Base-by-base conservation (phyloP, 2,797 vertebrate genomes). In the Octomys mimax region DNA sequence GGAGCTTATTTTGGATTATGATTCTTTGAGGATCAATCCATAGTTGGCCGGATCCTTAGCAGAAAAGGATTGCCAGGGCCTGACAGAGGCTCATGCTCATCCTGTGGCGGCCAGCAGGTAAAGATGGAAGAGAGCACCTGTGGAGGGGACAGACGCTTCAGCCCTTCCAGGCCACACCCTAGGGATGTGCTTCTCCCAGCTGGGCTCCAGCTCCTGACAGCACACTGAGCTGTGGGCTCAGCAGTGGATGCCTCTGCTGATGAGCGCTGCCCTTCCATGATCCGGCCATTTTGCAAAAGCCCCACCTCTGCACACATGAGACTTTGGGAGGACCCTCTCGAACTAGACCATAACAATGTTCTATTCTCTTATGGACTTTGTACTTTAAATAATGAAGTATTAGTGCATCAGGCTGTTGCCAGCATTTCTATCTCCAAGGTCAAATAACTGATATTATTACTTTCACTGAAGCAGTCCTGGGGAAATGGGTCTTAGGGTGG, bases 331-430 rank as follows among this genome's bases (percentile, higher is more conserved):
- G 5, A 26, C 39, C 26, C 28, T 49, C 42, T 49, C 16, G 73
- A 46, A 13, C 21, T 42, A 26, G 12, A 73, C 22, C 39, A 73
- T 13, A 42, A 22, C 5, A 10, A 3, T n/a, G n/a, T 42, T 49
- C 12, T 6, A 49, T 77, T 93, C 7, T 87, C 33, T 62, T 52
- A 22, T 24, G 80, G 42, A 75, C 28, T 18, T 80, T 82, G 39
- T 68, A 85, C 87, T 81, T 94, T 93, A 78, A 75, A 93, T 85
- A 95, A 81, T 71, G 33, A 93, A 59, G 11, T 75, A 46, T 54
- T 87, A 78, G 39, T 61, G 64, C 12, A 71, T 75, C 6, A 46
- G 68, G 6, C 33, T 73, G 57, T 12, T 54, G 3, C 46, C 66
- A 59, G 10, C 33, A 57, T 42, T 92, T 79, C 28, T 77, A 16